Base-by-base conservation (phyloP, 2,113 vertebrate genomes). In the Eleginops maclovinus region DNA sequence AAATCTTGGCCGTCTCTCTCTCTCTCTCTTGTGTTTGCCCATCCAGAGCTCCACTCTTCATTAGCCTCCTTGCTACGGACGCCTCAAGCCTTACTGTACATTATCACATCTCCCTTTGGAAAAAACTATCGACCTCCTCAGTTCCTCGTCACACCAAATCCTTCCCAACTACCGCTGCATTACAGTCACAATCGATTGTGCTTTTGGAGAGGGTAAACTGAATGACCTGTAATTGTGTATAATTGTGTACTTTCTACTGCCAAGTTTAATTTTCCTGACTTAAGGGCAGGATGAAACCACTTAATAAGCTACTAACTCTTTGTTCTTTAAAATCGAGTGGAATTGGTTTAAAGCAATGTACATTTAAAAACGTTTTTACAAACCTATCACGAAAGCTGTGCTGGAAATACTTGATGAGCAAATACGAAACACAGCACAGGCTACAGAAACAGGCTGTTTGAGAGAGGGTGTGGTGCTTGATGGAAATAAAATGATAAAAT, bases 401-500 rank as follows among this genome's bases (percentile, higher is more conserved):
- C 12, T 58, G 2, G 1, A 17, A 16, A 59, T 43, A 7, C 21
- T 21, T 19, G 9, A 21, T 31, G 12, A 61, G 19, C 47, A 44
- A 22, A 22, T 6, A 14, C 16, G 58, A 63, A 49, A 17, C 28
- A 26, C 3, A 19, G 8, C 19, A 36, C 24, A 61, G 10, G 49
- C 24, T 22, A 12, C 31, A 19, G 36, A 47, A 58, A 56, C 26
- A 68, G 12, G 16, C 2, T 2, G 1, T 26, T 22, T 17, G 2
- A 36, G 44, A 72, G 41, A 63, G 69, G 47, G 69, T 61, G 47
- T 68, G 76, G 75, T 75, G 16, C 17, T 41, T 24, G 21, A 4
- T 75, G 44, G 24, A 31, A n/a, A 43, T 24, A 36, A 9, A 68
- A 54, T 21, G 13, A 1, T 58, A 44, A 44, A 69, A 46, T 9